Base-by-base conservation (phyloP, 2,888 invertebrate genomes). In the Malacosoma neustria region DNA sequence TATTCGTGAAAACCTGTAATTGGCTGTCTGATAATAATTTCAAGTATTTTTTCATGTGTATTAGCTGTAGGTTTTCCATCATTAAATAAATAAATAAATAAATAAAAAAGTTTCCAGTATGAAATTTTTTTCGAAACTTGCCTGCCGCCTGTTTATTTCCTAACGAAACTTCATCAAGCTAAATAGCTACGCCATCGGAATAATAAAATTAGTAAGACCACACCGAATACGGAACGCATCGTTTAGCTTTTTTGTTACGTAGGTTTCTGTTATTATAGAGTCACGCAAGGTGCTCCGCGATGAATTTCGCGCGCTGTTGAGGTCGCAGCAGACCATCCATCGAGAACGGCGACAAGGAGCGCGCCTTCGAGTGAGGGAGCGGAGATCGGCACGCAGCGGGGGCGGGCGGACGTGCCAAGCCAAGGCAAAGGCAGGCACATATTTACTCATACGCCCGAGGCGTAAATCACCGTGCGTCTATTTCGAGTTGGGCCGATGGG, bases 401-500 rank as follows among this genome's bases (percentile, higher is more conserved):
- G 74, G 73, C 72, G 71, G 69, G 70, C 79, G 81, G 81, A 80
- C 77, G 72, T 79, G 80, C 77, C 79, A 79, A 77, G 77, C 79
- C 76, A 77, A 77, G 79, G 80, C 77, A 79, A 79, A 77, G 77
- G 79, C 76, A 77, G 74, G 68, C 73, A 69, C 73, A 77, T 77
- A 77, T 79, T 79, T 81, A 81, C 79, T 80, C 76, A 81, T 81
- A 80, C 72, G 75, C 69, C 70, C 62, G 79, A 77, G 79, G 82
- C 82, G 84, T 84, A 84, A 84, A 82, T 84, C 84, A 81, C 80
- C 74, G 81, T 77, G 77, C 77, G 72, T 82, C 82, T 84, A 81
- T 84, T 80, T 84, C 66, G 77, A 81, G 81, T 72, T 73, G 79
- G 71, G 54, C 61, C 6, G 9, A 9, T 9, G 22, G 6, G 5